phyloP scores from a whole-genome alignment of 2,888 invertebrate genomes.

The Tolmerus cingulatus region DNA sequence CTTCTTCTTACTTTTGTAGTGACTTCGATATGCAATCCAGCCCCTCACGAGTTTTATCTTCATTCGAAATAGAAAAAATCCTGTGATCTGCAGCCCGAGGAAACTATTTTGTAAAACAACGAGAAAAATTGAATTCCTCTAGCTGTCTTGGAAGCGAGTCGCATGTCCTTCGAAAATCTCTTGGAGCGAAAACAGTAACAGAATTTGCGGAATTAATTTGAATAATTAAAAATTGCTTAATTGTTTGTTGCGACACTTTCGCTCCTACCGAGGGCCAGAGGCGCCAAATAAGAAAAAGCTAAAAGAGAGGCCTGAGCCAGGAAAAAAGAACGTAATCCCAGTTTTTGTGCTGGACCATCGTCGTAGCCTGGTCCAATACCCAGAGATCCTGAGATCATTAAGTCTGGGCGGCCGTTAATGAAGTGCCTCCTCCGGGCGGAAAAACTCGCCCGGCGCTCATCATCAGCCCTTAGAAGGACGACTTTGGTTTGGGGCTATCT shows the following conservation, averaged over 20 bases:
- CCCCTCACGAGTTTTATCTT: not conserved
- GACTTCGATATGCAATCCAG: too few species aligned
- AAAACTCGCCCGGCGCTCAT: not conserved
- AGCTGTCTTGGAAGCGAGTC: not conserved
- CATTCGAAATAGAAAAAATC: not conserved
- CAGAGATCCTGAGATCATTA: slow-evolving; percentile 12
- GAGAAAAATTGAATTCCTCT: not conserved
- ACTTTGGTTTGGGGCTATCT: not conserved
- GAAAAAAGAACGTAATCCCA: not conserved
- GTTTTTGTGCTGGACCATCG: not conserved
- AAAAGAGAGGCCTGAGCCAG: not conserved
- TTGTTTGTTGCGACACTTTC: slow-evolving; percentile 37
- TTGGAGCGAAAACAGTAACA: not conserved
- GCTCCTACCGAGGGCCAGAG: not conserved
- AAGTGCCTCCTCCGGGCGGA: not conserved
- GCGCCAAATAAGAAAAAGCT: not conserved
- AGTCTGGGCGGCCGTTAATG: slow-evolving; percentile 12
- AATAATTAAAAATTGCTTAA: slow-evolving; percentile 42
- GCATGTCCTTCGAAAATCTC: slow-evolving; percentile 4
- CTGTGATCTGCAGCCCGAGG: not conserved
- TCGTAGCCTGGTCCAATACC: not conserved
- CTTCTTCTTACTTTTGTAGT: too few species aligned
- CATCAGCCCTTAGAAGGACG: not conserved
- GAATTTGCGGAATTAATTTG: slow-evolving; percentile 35
- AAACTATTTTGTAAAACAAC: not conserved